phyloP scores from a whole-genome alignment of 2,888 invertebrate genomes.

The Caenorhabditis uteleia region DNA sequence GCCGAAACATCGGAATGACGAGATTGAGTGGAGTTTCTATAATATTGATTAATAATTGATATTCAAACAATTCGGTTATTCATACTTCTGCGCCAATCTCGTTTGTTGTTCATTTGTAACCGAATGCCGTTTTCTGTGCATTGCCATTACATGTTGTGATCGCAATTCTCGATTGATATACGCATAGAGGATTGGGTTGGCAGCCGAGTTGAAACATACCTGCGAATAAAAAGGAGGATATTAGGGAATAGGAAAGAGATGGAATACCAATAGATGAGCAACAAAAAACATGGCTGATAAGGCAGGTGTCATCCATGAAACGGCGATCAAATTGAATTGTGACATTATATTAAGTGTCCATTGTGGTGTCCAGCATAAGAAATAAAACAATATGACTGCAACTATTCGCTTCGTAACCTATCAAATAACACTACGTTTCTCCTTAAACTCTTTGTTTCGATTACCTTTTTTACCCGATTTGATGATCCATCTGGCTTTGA shows the following conservation, averaged over 20 bases:
- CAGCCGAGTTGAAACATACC: constrained; percentile 69
- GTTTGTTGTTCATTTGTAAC: constrained; percentile 34
- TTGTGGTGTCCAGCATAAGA: constrained; percentile 67
- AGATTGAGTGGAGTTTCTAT: constrained; percentile 23
- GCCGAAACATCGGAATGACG: constrained; percentile 27
- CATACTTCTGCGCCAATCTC: constrained; percentile 17
- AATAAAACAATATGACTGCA: constrained; percentile 67
- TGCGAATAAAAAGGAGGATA: constrained; percentile 12
- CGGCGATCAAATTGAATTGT: constrained; percentile 60
- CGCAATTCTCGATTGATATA: constrained; percentile 67
- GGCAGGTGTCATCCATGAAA: constrained; percentile 60
- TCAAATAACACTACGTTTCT: neutral
- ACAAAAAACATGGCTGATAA: constrained; percentile 65
- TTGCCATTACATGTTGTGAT: constrained; percentile 62
- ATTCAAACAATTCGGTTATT: neutral
- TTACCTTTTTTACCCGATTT: constrained; percentile 43
- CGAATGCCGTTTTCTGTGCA: constrained; percentile 61
- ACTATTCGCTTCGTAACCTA: constrained; percentile 67
- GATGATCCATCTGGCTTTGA: constrained; percentile 24
- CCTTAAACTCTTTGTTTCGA: neutral
- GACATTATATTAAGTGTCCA: constrained; percentile 65
- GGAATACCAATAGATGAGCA: constrained; percentile 56
- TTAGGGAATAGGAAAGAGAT: neutral
- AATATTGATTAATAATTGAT: too few relatives aligned
- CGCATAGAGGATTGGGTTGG: constrained; percentile 68